Evolutionary conservation across 2,797 vertebrate genomes (phyloP).

Genomic region (Halcyon leucocephala): DNA sequence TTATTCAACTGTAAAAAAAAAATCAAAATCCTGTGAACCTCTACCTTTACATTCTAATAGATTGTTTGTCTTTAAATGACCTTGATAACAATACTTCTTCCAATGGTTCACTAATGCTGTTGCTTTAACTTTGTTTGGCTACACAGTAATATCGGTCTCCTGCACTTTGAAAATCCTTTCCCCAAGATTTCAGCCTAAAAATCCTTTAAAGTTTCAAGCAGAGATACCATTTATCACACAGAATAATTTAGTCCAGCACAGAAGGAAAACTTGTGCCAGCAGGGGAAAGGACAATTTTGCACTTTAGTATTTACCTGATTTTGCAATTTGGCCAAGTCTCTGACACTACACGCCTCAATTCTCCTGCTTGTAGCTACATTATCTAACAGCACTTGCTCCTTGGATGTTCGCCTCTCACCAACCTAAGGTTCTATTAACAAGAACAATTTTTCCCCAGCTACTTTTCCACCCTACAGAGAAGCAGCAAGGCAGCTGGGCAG

Average conservation of each 20-base stretch:
- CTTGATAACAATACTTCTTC: neutral
- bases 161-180: neutral
- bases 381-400: accelerated
- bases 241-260: neutral
- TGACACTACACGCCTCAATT: neutral
- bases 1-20: neutral
- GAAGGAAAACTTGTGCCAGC: neutral
- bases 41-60: neutral
- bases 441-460: neutral
- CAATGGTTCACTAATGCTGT: neutral
- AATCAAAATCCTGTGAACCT: neutral
- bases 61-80: neutral
- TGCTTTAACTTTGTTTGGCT: neutral
- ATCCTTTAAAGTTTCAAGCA: neutral
- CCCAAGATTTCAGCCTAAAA: neutral
- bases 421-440: neutral
- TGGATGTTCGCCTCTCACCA: no score
- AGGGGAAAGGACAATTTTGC: neutral
- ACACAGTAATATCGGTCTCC: neutral
- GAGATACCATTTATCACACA: neutral
- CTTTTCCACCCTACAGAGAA: neutral
- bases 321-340: neutral
- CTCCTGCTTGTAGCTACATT: neutral
- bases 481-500: neutral
- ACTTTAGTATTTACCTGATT: neutral